Evolutionary conservation across 2,888 invertebrate species (phyloP).

Genomic region (Elgonia sp.): DNA sequence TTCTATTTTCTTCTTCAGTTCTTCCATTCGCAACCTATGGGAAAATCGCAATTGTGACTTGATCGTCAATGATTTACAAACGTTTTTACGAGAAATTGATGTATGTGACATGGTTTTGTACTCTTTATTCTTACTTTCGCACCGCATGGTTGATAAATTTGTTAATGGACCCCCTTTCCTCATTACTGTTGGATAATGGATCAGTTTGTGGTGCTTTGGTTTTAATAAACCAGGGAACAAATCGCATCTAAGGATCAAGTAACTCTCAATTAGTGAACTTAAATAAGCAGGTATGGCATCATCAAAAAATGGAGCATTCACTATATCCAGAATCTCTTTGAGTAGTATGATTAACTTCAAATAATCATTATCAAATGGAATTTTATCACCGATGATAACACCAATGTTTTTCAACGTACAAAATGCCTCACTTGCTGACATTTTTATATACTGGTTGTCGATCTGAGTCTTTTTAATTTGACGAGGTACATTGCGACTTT

Average conservation of each 20-base stretch:
- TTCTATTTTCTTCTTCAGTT: neutral
- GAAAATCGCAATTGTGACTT: too few species aligned
- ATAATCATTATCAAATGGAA: conserved; percentile 45
- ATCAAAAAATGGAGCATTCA: conserved; percentile 43
- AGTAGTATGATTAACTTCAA: conserved; percentile 48
- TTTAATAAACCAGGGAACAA: conserved; percentile 55
- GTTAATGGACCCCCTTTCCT: conserved; percentile 56
- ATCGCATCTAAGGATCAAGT: conserved; percentile 31
- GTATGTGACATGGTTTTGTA: too few species aligned
- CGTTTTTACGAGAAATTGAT: too few species aligned
- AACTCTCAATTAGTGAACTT: conserved; percentile 42
- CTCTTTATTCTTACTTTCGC: neutral
- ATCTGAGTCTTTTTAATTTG: too few species aligned
- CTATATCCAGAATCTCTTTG: conserved; percentile 48
- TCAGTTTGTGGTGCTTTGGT: conserved; percentile 65
- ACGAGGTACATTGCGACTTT: too few species aligned
- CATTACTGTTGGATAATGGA: conserved; percentile 59
- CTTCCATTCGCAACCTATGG: too few species aligned
- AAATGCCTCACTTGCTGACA: too few species aligned
- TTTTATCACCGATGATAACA: conserved; percentile 57
- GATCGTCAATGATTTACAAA: too few species aligned
- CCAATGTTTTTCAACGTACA: conserved; percentile 44
- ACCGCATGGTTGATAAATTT: conserved; percentile 62
- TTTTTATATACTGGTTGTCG: too few species aligned
- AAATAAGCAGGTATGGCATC: conserved; percentile 38